These are phyloP conservation scores for Grapholita molesta DNA, from an alignment of 1,140 invertebrate genomes.

Conservation along the genomic window DNA sequence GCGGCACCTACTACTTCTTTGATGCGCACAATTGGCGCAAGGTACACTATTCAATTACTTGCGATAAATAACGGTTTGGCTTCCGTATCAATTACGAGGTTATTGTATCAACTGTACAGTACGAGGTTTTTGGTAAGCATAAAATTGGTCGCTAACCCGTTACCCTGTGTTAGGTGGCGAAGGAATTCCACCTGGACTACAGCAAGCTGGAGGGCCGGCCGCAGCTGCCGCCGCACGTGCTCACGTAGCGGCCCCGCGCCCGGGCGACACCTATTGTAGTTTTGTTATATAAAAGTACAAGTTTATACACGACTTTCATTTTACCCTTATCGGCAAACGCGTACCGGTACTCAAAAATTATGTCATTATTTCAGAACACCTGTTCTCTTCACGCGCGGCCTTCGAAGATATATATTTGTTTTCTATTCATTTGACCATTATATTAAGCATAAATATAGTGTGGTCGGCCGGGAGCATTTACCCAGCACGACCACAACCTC, in stretches of 20 bases:
- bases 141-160: no score
- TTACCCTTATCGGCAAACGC: slow-evolving; percentile 33
- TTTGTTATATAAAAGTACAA: slow-evolving; percentile 79
- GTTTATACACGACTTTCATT: slow-evolving; percentile 48
- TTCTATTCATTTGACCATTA: no score
- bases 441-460: no score
- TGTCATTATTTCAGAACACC: no score
- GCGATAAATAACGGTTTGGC: no score
- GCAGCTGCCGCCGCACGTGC: slow-evolving; percentile 70
- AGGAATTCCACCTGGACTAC: slow-evolving; percentile 98
- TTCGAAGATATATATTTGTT: no score
- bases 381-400: no score
- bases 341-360: background rate
- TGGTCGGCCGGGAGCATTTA: no score
- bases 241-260: slow-evolving; percentile 58
- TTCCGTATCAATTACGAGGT: no score
- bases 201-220: slow-evolving; percentile 97
- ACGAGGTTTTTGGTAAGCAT: no score
- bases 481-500: no score
- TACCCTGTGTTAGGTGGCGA: slow-evolving; percentile 80
- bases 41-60: slow-evolving; percentile 57
- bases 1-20: slow-evolving; percentile 99
- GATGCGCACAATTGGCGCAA: slow-evolving; percentile 98
- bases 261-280: slow-evolving; percentile 68
- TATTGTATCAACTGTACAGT: no score